Evolutionary conservation across 2,888 invertebrate species (phyloP).

Genomic region (Macropis europaea): DNA sequence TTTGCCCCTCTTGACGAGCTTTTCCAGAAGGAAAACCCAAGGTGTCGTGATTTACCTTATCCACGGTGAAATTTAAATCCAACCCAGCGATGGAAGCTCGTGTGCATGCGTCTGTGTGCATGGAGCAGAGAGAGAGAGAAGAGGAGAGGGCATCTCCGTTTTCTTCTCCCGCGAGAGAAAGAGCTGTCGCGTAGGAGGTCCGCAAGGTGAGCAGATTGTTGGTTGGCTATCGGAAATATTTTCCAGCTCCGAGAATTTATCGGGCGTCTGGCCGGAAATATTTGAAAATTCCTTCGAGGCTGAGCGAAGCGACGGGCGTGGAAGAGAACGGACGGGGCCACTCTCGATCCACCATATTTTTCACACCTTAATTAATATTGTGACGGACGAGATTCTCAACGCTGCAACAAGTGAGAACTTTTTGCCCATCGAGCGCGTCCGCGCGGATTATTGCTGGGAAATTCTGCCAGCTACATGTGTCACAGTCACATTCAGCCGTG

Average conservation of each 20-base stretch:
- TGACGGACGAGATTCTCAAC: slow-evolving; percentile 42
- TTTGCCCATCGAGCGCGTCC: too few relatives aligned
- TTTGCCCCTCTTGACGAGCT: not conserved
- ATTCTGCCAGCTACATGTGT: not conserved
- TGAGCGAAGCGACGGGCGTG: slow-evolving; percentile 38
- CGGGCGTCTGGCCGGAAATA: slow-evolving; percentile 73
- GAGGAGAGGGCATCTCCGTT: slow-evolving; percentile 1
- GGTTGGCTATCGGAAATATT: slow-evolving; percentile 75
- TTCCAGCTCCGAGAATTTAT: slow-evolving; percentile 75
- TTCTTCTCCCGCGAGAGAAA: slow-evolving; percentile 16
- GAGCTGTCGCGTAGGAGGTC: slow-evolving; percentile 57
- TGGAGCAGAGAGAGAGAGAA: slow-evolving; percentile 2
- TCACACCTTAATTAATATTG: slow-evolving; percentile 65
- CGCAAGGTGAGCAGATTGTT: slow-evolving; percentile 64
- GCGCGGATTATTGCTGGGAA: too few relatives aligned
- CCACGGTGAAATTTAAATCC: slow-evolving; percentile 65
- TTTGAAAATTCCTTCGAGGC: slow-evolving; percentile 73
- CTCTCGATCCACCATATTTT: slow-evolving; percentile 57
- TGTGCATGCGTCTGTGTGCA: too few relatives aligned
- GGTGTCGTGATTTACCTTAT: slow-evolving; percentile 58
- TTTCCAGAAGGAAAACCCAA: slow-evolving; percentile 16
- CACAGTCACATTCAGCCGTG: too few relatives aligned
- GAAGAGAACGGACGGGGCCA: slow-evolving; percentile 25
- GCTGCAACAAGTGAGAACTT: slow-evolving; percentile 8
- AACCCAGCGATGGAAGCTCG: too few relatives aligned